These are phyloP conservation scores for Tetrao urogallus DNA, from an alignment of 2,113 vertebrate genomes.

Conservation along the genomic window DNA sequence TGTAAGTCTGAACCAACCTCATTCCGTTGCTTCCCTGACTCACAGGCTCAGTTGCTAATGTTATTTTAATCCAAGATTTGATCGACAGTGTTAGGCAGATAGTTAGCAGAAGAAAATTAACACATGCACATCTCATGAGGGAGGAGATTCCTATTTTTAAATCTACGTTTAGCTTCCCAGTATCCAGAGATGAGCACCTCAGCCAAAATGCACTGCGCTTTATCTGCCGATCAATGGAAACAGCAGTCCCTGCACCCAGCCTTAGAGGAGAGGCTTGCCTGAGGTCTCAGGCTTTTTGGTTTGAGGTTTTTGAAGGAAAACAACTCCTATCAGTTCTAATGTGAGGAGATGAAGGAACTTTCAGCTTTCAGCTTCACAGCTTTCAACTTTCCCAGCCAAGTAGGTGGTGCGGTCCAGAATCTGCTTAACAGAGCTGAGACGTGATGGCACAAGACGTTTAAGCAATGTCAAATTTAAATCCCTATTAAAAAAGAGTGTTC, in stretches of 20 bases:
- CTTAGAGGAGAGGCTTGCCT: neutral
- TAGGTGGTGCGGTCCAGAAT: constrained; percentile 19
- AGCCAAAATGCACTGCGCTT: neutral
- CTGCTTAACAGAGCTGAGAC: constrained; percentile 55
- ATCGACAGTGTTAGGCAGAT: constrained; percentile 46
- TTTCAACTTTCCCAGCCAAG: constrained; percentile 28
- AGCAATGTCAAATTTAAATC: constrained; percentile 76
- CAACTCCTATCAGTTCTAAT: neutral
- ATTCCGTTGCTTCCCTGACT: neutral
- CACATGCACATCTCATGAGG: neutral
- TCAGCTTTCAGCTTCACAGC: neutral
- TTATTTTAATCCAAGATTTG: constrained; percentile 63
- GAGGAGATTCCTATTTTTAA: constrained; percentile 42
- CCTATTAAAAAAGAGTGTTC: constrained; percentile 72
- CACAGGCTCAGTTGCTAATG: constrained; percentile 5
- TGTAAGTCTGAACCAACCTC: neutral
- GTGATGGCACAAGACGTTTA: constrained; percentile 63
- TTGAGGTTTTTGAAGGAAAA: neutral
- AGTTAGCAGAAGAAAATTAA: constrained; percentile 44
- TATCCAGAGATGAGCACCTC: neutral
- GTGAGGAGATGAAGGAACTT: neutral
- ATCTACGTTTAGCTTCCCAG: constrained; percentile 1
- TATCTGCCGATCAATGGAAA: neutral
- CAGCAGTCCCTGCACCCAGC: neutral
- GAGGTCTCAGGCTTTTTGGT: neutral